Evolutionary conservation across 2,888 invertebrate genomes (phyloP).

Genomic region (Malachius bipustulatus): DNA sequence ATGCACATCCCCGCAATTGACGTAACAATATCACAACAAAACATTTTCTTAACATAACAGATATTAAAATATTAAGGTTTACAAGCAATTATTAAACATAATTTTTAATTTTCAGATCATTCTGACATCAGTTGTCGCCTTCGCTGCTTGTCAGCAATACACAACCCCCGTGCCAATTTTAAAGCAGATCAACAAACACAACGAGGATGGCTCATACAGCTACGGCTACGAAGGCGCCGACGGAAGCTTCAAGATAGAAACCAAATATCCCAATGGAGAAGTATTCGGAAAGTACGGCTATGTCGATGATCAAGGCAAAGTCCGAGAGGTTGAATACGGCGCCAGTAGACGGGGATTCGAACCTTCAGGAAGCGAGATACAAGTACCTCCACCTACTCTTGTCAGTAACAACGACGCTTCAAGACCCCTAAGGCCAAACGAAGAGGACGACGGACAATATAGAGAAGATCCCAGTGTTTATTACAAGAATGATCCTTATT

Average conservation of each 20-base stretch:
- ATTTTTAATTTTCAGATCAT: slow-evolving; percentile 28
- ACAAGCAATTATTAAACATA: no score
- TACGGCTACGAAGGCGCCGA: slow-evolving; percentile 82
- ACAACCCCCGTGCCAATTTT: slow-evolving; percentile 71
- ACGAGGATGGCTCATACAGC: slow-evolving; percentile 80
- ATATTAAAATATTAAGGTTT: no score
- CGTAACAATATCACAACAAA: no score
- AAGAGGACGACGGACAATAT: slow-evolving; percentile 77
- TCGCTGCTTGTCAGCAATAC: slow-evolving; percentile 37
- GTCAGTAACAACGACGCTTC: slow-evolving; percentile 38
- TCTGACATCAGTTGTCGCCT: slow-evolving; percentile 27
- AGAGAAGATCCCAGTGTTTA: slow-evolving; percentile 73
- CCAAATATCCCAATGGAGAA: slow-evolving; percentile 71
- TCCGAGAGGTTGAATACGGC: slow-evolving; percentile 74
- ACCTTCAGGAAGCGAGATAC: slow-evolving; percentile 62
- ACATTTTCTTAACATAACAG: no score
- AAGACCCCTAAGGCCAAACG: slow-evolving; percentile 43
- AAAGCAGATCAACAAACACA: slow-evolving; percentile 74
- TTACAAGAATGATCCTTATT: slow-evolving; percentile 49
- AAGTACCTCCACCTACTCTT: slow-evolving; percentile 71
- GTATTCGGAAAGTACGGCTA: slow-evolving; percentile 87
- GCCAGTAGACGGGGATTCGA: slow-evolving; percentile 73
- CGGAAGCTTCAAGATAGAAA: slow-evolving; percentile 78
- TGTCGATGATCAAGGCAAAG: slow-evolving; percentile 62
- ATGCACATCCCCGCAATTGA: no score